Conservation (phyloP, 2,888 invertebrate species). For the Gastrophysa polygoni region DNA sequence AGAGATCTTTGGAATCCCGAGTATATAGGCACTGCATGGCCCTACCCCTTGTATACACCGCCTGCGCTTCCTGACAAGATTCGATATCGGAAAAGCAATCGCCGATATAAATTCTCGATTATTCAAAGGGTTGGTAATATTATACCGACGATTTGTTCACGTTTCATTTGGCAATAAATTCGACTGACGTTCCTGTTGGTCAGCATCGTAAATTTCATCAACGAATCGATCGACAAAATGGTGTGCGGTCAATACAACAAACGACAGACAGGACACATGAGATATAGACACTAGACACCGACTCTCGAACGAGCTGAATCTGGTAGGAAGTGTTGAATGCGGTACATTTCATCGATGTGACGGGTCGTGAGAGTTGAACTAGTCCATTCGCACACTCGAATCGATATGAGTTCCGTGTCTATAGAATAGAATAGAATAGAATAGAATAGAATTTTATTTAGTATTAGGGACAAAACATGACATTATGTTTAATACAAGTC, state of each 20-base stretch:
- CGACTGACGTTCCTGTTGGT: conserved; percentile 32
- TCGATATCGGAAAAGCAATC: conserved; percentile 24
- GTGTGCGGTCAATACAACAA: conserved; percentile 1
- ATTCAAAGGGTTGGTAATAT: conserved; percentile 28
- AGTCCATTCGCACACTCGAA: too few species aligned
- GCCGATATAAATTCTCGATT: conserved; percentile 29
- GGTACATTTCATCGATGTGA: background rate
- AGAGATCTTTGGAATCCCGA: too few species aligned
- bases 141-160: conserved; percentile 42
- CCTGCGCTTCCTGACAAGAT: conserved; percentile 19
- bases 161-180: conserved; percentile 43
- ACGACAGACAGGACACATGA: background rate
- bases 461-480: too few species aligned
- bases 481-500: too few species aligned
- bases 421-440: too few species aligned
- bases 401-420: too few species aligned
- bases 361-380: too few species aligned
- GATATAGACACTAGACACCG: background rate
- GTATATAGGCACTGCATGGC: too few species aligned
- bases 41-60: too few species aligned
- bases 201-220: conserved; percentile 35
- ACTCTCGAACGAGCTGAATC: background rate
- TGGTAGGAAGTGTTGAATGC: background rate
- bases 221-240: background rate
- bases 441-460: too few species aligned